Percentiles rank a stretch among this genome's conserved stretches.
phyloP scores from a whole-genome alignment of 2,888 invertebrate genomes.

The Tenodera sinensis region DNA sequence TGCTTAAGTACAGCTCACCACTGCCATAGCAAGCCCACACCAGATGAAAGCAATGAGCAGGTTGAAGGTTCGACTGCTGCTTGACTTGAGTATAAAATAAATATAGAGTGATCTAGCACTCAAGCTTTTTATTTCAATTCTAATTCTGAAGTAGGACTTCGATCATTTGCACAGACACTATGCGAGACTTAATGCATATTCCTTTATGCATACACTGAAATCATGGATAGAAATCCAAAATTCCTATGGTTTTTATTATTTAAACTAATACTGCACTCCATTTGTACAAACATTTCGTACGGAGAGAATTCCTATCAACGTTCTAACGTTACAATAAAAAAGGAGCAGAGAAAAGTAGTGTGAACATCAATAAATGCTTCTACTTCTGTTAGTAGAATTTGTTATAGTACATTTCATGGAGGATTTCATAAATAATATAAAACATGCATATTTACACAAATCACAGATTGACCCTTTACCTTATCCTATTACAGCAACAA shows the following conservation, averaged over 20 bases:
- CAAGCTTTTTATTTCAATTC: background rate
- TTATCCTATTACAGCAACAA: background rate
- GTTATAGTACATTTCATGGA: background rate
- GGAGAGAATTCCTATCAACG: background rate
- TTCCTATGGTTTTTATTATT: background rate
- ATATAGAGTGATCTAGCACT: background rate
- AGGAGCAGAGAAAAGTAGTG: background rate
- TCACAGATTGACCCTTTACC: background rate
- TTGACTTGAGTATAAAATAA: background rate
- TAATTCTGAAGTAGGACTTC: background rate
- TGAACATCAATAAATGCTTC: background rate
- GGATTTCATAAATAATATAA: background rate
- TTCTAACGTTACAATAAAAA: background rate
- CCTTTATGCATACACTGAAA: background rate
- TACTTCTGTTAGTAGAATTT: background rate
- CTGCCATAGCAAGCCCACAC: background rate
- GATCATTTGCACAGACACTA: background rate
- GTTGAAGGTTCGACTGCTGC: background rate
- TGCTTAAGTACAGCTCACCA: background rate
- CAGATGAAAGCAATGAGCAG: background rate
- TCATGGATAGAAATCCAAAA: background rate
- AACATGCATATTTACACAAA: background rate
- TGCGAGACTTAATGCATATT: background rate
- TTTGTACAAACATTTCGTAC: background rate
- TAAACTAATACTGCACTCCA: background rate